Conservation (phyloP, 2,113 vertebrate species). For the Perccottus glenii region DNA sequence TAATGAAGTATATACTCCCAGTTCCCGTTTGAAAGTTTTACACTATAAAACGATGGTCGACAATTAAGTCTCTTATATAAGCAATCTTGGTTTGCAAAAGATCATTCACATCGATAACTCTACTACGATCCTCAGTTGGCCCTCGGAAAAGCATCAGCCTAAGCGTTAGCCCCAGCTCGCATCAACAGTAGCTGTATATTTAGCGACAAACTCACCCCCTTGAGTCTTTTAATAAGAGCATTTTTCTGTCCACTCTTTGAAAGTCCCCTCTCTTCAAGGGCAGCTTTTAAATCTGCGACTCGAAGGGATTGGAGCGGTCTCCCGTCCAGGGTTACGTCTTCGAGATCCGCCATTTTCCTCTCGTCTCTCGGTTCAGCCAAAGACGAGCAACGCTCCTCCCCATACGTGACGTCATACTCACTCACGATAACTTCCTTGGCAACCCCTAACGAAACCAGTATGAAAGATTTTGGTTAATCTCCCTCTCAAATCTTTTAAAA, state of each 20-base stretch:
- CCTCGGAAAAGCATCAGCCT: conserved; percentile 74
- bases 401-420: conserved; percentile 13
- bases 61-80: background rate
- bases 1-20: background rate
- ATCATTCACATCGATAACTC: conserved; percentile 28
- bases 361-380: conserved; percentile 75
- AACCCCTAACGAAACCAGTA: no score
- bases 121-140: conserved; percentile 61
- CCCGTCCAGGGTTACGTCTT: conserved; percentile 96
- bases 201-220: conserved; percentile 84
- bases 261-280: conserved; percentile 88
- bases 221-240: conserved; percentile 89
- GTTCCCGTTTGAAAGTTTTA: background rate
- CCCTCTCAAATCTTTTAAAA: no score
- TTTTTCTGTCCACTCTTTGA: conserved; percentile 93
- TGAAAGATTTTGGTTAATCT: conserved; percentile 4
- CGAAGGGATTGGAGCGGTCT: conserved; percentile 92
- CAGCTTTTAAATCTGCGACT: conserved; percentile 91
- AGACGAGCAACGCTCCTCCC: conserved; percentile 66
- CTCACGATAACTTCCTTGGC: conserved; percentile 38
- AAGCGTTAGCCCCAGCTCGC: conserved; percentile 46
- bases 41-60: background rate
- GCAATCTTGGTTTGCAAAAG: background rate
- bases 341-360: conserved; percentile 94
- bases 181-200: conserved; percentile 9